Evolutionary conservation across 2,113 vertebrate species (phyloP).

Genomic region (Psophia crepitans): DNA sequence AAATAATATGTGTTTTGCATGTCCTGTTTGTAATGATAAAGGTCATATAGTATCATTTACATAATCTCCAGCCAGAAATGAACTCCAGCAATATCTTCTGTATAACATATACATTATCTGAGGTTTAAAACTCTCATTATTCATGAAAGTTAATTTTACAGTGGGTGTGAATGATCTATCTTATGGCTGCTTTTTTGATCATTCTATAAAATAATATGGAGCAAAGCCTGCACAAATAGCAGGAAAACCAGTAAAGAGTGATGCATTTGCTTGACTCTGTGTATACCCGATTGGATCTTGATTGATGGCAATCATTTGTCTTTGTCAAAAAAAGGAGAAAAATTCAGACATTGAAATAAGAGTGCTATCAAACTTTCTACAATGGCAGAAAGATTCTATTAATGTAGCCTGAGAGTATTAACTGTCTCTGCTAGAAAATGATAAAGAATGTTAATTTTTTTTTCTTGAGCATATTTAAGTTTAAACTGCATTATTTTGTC

Average conservation of each 20-base stretch:
- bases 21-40: conserved; percentile 89
- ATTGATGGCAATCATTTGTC: conserved; percentile 93
- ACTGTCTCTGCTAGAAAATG: conserved; percentile 79
- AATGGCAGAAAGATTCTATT: conserved; percentile 84
- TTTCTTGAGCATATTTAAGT: conserved; percentile 72
- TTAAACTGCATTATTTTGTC: conserved; percentile 76
- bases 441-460: conserved; percentile 82
- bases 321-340: conserved; percentile 85
- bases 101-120: conserved; percentile 83
- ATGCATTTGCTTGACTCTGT: conserved; percentile 79
- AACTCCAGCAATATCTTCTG: conserved; percentile 79
- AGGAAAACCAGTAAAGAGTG: conserved; percentile 82
- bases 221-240: conserved; percentile 83
- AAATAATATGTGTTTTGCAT: conserved; percentile 85
- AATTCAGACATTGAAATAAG: conserved; percentile 86
- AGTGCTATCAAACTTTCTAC: conserved; percentile 89
- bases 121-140: conserved; percentile 86
- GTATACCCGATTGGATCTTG: conserved; percentile 85
- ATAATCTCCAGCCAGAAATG: conserved; percentile 85
- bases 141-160: conserved; percentile 88
- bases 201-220: conserved; percentile 85
- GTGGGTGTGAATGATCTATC: conserved; percentile 86
- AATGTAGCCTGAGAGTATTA: conserved; percentile 80
- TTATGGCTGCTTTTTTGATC: conserved; percentile 81
- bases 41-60: conserved; percentile 93